Evolutionary conservation across 2,113 vertebrate genomes (phyloP), one percentile per base, ranked within the genome.

Genomic region (Leptobrachium leishanense): DNA sequence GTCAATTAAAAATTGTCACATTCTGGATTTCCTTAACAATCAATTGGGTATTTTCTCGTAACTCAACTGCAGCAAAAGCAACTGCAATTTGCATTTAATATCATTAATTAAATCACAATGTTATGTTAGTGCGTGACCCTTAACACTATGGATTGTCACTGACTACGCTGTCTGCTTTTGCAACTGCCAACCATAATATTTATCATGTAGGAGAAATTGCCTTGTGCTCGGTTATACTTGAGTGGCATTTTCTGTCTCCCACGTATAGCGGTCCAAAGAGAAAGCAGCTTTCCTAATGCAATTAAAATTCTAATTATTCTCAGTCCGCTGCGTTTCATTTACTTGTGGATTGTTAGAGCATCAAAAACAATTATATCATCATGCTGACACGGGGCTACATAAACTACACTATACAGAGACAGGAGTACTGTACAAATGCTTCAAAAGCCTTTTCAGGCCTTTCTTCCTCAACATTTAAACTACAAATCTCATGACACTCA

Each of bases 291-390:
- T 68, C 40, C 66, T 76, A 76, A 68, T 76, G 75, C 75, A 76
- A 76, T 76, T 76, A 76, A 76, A 76, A 76, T 76, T 76, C 65
- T 76, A 76, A 76, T 76, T 76, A 76, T 76, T 68, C 75, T 76
- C 75, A 68, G 75, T 76, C 75, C 75, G 57, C 40, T 65, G 50
- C 75, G 1, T 62, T 69, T 57, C 41, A 76, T 76, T 8, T 76
- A 65, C 65, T 44, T 57, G 7, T 10, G 46, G 46, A 50, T 50
- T 50, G 46, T 50, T 50, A 8, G 75, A 59, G 65, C 75, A 69
- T 68, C 75, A 59, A 68, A 67, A 55, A 68, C 63, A 64, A 76
- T 76, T 76, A 67, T 8, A 50, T 41, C 43, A 46, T 39, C 12
- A 50, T 39, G 40, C 46, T 43, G 74, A 76, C 74, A 63, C 63